Base-by-base conservation (phyloP, 1,140 invertebrate genomes). In the Cydia strobilella region DNA sequence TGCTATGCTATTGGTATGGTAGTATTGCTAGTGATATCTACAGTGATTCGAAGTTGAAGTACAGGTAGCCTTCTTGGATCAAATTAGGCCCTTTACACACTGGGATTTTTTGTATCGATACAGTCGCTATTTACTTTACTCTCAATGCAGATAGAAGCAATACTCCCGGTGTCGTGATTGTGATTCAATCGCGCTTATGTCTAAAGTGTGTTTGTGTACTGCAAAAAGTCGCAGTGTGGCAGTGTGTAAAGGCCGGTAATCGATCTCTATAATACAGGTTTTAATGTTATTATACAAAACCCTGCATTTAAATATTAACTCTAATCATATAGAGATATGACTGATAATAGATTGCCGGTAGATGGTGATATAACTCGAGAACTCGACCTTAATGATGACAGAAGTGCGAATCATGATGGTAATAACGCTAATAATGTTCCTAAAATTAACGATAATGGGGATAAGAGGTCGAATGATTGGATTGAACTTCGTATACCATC, bases 401-500 rank as follows among this genome's bases (percentile, higher is more conserved):
- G 51, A 54, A 54, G 51, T 54, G 51, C 51, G 51, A 54, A 54
- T 54, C 51, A 54, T 15, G 51, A 20, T 18, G 51, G 15, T 54
- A 54, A 54, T 54, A 54, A 18, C 15, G 0, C 51, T 54, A 54
- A 54, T 54, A 54, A 54, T 54, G 51, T 54, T 54, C n/a, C 51
- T 1, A 54, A 20, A 54, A 54, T 54, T 1, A 4, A 15, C 45
- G 15, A 54, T 54, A 54, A 54, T 54, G 51, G 51, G n/a, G 3
- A 54, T 54, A 54, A 18, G 51, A 54, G 51, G 51, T 20, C 51
- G 51, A 54, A 18, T 54, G 5, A 54, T 54, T n/a, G 51, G 51
- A 54, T 54, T 54, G 15, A 54, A 54, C 51, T 54, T 54, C 51
- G n/a, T n/a, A n/a, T n/a, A n/a, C n/a, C n/a, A n/a, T n/a, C n/a